phyloP scores from a whole-genome alignment of 2,797 vertebrate species.

The Nyctalus aviator region DNA sequence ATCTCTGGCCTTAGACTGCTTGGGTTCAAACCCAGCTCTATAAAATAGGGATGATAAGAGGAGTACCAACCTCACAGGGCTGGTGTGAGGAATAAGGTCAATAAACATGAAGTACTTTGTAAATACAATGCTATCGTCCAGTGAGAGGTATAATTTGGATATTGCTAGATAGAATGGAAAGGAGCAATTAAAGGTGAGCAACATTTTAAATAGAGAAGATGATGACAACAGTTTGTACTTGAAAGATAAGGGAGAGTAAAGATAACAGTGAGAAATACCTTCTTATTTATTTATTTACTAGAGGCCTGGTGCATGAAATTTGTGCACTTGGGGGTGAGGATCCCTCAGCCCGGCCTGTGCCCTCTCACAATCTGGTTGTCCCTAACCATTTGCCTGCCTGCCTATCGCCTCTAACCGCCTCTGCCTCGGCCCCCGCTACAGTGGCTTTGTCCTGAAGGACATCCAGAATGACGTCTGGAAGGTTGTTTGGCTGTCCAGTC shows the following conservation, averaged over 20 bases:
- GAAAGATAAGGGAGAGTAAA: neutral
- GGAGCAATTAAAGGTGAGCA: neutral
- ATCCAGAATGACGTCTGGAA: too few species aligned
- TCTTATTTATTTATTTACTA: neutral
- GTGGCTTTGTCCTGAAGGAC: neutral
- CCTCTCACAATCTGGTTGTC: too few species aligned
- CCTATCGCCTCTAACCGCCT: too few species aligned
- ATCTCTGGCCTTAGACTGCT: neutral
- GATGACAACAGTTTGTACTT: neutral
- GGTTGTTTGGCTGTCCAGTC: too few species aligned
- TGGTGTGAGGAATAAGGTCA: neutral
- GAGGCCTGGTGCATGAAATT: too few species aligned
- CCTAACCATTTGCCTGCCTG: too few species aligned
- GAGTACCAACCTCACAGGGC: neutral
- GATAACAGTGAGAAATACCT: neutral
- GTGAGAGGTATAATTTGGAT: neutral
- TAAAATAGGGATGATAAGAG: neutral
- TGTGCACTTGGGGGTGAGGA: rapidly evolving
- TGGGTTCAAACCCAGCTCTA: neutral
- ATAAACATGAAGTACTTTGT: neutral
- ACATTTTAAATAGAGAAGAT: neutral
- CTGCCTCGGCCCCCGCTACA: too few species aligned
- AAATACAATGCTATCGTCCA: neutral
- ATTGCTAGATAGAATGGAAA: neutral
- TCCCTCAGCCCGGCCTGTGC: too few species aligned